Base-by-base conservation (phyloP, 2,888 invertebrate species). In the Amitus sp. region DNA sequence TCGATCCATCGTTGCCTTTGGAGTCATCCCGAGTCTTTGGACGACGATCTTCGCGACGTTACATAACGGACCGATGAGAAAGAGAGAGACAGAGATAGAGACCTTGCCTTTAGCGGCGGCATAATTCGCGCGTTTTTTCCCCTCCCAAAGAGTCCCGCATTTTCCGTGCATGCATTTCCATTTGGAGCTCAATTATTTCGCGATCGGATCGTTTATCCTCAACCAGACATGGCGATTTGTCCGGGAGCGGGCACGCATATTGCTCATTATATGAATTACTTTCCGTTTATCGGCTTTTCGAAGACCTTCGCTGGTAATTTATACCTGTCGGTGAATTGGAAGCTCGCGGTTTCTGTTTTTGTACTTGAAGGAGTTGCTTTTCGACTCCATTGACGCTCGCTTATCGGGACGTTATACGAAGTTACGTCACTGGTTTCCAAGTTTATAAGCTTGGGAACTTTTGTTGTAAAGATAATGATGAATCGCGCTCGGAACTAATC, bases 151-250 rank as follows among this genome's bases (percentile, higher is more conserved):
- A 30, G 30, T 2, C 10, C 30, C 30, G 30, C 30, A 9, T 30
- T 30, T 30, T 30, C 30, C 30, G n/a, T 30, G 30, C 30, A 30
- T 30, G 30, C 30, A 30, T 30, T 30, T 30, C 30, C 30, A 30
- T 30, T 30, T 30, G 30, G n/a, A 30, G 30, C 30, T 30, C 30
- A 3, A 30, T 30, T 30, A 30, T 30, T 30, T 30, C 30, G 30
- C 30, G 30, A 30, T 30, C 10, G 10, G 10, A 30, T 30, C 30
- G n/a, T 30, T 30, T 10, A 30, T 30, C n/a, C 30, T 30, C n/a
- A 2, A n/a, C 30, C 30, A 30, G 30, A 30, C 30, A 30, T 30
- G 30, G 30, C n/a, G 30, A 30, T 30, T 30, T 30, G 30, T 30
- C 30, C 30, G 30, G 30, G 30, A 30, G 30, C 30, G 10, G 6